Evolutionary conservation across 2,113 vertebrate species (phyloP), one percentile per base, ranked within the genome.

Genomic region (Neodon shergylaensis): DNA sequence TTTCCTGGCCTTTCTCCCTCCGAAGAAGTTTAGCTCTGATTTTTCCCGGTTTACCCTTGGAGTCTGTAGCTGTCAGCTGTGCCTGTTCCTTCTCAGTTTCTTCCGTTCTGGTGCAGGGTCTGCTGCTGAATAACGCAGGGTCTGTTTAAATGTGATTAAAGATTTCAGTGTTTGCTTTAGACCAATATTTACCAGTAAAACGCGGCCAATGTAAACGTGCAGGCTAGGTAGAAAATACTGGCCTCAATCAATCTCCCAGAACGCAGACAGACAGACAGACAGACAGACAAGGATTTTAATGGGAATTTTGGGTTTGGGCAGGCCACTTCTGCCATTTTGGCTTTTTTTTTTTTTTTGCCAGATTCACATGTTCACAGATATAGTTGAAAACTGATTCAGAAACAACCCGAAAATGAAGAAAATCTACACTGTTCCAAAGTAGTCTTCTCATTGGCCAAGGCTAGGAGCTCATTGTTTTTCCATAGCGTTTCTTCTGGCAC

Each of bases 141-240:
- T 94, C 96, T 98, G 97, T 98, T 97, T 87, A 93, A 96, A 96
- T 36, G 92, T 88, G 97, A 98, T 97, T 97, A 94, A 98, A 95
- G 95, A 97, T 97, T 92, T 95, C 95, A 96, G 92, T 98, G 95
- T 98, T 97, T 97, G 86, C 77, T 96, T 97, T 93, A 97, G 97
- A 95, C 95, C 95, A 98, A 97, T 97, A 97, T 98, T 97, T 98
- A 96, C 97, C 68, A 88, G 94, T 81, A 93, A 96, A 97, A 96
- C 81, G 52, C 88, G 33, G 97, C 97, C 97, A 98, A 97, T 77
- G 94, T 96, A 98, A 97, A 98, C 90, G 96, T 92, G 91, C 94
- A 97, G 92, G 70, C 77, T 49, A 91, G 90, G 88, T 91, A 97
- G 86, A 97, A 98, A 98, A 96, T 93, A 87, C 88, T 96, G 96